These are phyloP conservation scores for Drosophila melanogaster DNA, from an alignment of 1,140 invertebrate species.

Conservation along the genomic window DNA sequence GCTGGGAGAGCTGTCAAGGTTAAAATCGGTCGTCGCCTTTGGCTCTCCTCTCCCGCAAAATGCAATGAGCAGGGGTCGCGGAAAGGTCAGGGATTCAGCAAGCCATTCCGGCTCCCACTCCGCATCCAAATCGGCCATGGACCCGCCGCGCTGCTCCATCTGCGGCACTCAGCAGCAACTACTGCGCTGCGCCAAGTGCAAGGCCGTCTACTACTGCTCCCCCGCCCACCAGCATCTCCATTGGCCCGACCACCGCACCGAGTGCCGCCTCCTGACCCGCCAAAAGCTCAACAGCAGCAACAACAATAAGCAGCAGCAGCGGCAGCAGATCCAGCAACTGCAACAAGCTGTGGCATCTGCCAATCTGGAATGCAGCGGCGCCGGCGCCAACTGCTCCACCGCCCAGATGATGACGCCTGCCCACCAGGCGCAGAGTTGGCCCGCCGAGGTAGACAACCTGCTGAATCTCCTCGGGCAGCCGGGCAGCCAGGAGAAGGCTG, in stretches of 20 bases:
- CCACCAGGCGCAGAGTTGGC: slow-evolving; percentile 68
- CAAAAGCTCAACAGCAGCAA: slow-evolving; percentile 49
- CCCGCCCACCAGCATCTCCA: slow-evolving; percentile 91
- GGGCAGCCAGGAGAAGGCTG: neutral
- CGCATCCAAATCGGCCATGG: slow-evolving; percentile 16
- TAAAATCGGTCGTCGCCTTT: slow-evolving; percentile 36
- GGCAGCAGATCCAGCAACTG: slow-evolving; percentile 60
- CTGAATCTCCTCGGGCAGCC: slow-evolving; percentile 58
- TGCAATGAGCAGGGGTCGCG: slow-evolving; percentile 68
- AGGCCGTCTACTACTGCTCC: slow-evolving; percentile 90
- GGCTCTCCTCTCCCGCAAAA: slow-evolving; percentile 28
- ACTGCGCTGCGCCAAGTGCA: slow-evolving; percentile 90
- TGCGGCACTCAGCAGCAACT: slow-evolving; percentile 89
- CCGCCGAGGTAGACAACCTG: slow-evolving; percentile 58
- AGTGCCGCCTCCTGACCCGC: slow-evolving; percentile 82
- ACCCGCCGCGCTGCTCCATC: slow-evolving; percentile 86
- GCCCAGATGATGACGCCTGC: slow-evolving; percentile 72
- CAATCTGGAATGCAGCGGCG: slow-evolving; percentile 52
- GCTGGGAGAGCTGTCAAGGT: slow-evolving; percentile 55
- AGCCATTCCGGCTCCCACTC: slow-evolving; percentile 5
- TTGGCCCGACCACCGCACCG: slow-evolving; percentile 90
- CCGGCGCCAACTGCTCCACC: slow-evolving; percentile 67
- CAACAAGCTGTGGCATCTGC: slow-evolving; percentile 73
- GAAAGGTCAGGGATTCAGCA: slow-evolving; percentile 59
- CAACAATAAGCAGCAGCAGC: slow-evolving; percentile 38